A percentile compares a stretch with the other conserved stretches of the same genome.
Evolutionary conservation across 2,797 vertebrate genomes (phyloP).

Genomic region (Threskiornis aethiopicus): DNA sequence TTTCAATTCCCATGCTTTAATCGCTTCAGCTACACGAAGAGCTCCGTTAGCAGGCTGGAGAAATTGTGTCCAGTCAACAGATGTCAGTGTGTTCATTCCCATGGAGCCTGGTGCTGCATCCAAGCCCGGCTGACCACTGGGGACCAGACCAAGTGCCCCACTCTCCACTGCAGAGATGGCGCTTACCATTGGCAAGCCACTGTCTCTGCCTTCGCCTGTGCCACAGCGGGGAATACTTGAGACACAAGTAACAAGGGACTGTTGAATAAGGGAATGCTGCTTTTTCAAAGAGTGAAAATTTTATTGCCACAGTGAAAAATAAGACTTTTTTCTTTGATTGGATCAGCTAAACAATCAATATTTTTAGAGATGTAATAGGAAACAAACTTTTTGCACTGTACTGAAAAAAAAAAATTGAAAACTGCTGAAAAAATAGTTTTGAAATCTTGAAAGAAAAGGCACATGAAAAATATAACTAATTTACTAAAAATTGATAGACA

Average conservation of each 20-base stretch:
- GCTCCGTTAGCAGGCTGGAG: not conserved
- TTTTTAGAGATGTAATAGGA: not conserved
- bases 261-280: not conserved
- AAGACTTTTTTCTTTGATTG: not conserved
- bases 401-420: not conserved
- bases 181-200: too few species aligned
- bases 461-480: not conserved
- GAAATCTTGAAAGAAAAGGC: not conserved
- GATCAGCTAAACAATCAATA: not conserved
- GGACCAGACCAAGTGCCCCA: not conserved
- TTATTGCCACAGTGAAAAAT: not conserved
- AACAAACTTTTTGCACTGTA: not conserved
- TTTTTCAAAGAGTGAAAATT: not conserved
- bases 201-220: accelerated
- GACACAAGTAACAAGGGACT: not conserved
- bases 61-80: not conserved
- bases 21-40: accelerated
- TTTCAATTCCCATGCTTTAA: not conserved
- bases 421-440: not conserved
- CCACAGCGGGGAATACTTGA: accelerated
- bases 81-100: not conserved
- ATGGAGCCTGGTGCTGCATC: accelerated
- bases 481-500: not conserved
- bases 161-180: accelerated
- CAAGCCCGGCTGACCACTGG: accelerated